These are phyloP conservation scores for Rhineura floridana DNA, from an alignment of 2,113 vertebrate genomes.

Conservation along the genomic window DNA sequence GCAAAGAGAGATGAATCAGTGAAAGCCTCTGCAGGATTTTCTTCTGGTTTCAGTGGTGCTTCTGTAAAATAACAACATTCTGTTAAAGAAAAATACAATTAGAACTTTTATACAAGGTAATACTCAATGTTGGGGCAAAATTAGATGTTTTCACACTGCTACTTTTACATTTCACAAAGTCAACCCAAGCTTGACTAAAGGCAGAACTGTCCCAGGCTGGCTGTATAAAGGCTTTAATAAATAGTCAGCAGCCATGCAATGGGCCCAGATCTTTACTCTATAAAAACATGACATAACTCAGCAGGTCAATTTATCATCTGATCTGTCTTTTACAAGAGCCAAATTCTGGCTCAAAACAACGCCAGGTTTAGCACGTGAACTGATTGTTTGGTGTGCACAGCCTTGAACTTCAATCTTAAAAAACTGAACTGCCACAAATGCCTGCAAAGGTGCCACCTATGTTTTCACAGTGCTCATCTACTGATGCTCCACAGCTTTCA, in stretches of 20 bases:
- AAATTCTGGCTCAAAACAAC: not conserved
- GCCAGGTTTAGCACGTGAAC: not conserved
- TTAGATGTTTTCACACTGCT: not conserved
- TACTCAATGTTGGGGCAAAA: not conserved
- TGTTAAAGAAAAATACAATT: not conserved
- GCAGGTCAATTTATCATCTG: not conserved
- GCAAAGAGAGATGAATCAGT: conserved; percentile 93
- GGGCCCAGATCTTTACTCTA: not conserved
- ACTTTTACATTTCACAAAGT: not conserved
- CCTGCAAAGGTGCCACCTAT: not conserved
- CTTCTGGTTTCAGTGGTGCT: conserved; percentile 85
- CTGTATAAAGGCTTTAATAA: not conserved
- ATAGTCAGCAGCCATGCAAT: not conserved
- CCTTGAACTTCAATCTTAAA: not conserved
- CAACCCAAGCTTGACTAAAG: not conserved
- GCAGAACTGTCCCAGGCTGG: not conserved
- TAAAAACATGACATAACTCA: not conserved
- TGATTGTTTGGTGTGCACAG: not conserved
- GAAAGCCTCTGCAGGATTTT: conserved; percentile 82
- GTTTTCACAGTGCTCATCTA: not conserved
- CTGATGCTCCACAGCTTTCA: not conserved
- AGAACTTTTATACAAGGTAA: not conserved
- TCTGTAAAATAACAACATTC: conserved; percentile 73
- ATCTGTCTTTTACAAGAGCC: not conserved
- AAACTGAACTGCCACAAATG: not conserved